These are phyloP conservation scores for Drosophila grimshawi DNA, from an alignment of 1,140 invertebrate genomes.

Conservation along the genomic window DNA sequence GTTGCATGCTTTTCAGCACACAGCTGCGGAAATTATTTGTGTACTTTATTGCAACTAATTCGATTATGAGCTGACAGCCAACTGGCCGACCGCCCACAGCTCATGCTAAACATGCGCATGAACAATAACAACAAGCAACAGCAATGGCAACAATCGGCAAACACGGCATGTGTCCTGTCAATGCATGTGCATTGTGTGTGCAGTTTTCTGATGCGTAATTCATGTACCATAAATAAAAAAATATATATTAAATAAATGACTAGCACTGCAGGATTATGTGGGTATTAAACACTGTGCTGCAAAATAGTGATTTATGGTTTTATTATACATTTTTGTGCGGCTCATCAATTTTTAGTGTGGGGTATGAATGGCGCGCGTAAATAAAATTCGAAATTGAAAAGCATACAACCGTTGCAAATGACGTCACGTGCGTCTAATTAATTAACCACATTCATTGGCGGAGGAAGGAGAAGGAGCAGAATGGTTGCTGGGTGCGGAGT, in stretches of 20 bases:
- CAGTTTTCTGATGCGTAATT: conserved; percentile 50
- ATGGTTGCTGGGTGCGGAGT: background rate
- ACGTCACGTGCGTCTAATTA: conserved; percentile 69
- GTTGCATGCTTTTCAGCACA: conserved; percentile 45
- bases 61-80: conserved; percentile 56
- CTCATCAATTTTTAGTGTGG: conserved; percentile 38
- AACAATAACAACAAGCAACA: conserved; percentile 40
- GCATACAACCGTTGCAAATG: conserved; percentile 37
- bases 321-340: conserved; percentile 48
- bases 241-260: conserved; percentile 17
- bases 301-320: conserved; percentile 63
- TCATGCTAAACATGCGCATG: conserved; percentile 38
- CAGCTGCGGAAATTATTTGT: conserved; percentile 74
- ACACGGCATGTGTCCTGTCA: conserved; percentile 26
- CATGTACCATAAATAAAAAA: conserved; percentile 20
- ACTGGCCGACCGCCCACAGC: conserved; percentile 26
- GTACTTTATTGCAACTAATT: conserved; percentile 80
- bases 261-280: conserved; percentile 48
- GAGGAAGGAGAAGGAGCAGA: background rate
- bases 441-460: conserved; percentile 29
- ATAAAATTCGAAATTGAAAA: conserved; percentile 51
- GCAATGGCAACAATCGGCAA: background rate
- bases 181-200: conserved; percentile 37
- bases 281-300: conserved; percentile 55
- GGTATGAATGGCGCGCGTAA: conserved; percentile 10